phyloP scores from a whole-genome alignment of 2,888 invertebrate species.

The Diarsia rubi region DNA sequence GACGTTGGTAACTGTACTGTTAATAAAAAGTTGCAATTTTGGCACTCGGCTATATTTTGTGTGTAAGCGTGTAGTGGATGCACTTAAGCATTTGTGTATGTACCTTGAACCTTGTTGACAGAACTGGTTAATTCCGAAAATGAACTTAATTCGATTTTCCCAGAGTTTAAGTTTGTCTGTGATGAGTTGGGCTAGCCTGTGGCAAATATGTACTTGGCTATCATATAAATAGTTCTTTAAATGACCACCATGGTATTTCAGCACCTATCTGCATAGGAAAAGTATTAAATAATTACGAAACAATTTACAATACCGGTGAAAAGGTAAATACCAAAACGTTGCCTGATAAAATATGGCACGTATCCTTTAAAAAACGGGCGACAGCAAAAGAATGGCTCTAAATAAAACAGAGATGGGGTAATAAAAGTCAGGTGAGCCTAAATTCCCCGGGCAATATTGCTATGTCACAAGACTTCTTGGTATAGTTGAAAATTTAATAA shows the following conservation, averaged over 20 bases:
- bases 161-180: too few species aligned
- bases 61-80: neutral
- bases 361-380: constrained; percentile 55
- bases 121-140: neutral
- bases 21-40: neutral
- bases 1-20: constrained; percentile 3
- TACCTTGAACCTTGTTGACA: neutral
- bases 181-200: neutral
- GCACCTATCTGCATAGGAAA: neutral
- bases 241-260: neutral
- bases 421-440: constrained; percentile 67
- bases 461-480: constrained; percentile 51
- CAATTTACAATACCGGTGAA: constrained; percentile 31
- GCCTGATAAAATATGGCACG: constrained; percentile 41
- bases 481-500: constrained; percentile 54
- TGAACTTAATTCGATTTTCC: neutral
- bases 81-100: too few species aligned
- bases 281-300: constrained; percentile 10
- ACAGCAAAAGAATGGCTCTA: constrained; percentile 63
- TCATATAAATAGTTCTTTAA: neutral
- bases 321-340: constrained; percentile 7
- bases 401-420: constrained; percentile 63
- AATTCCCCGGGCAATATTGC: constrained; percentile 51
- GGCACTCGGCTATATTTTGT: too few species aligned
- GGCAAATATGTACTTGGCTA: neutral